Conservation (phyloP, 2,113 vertebrate species). For the Calonectris borealis region DNA sequence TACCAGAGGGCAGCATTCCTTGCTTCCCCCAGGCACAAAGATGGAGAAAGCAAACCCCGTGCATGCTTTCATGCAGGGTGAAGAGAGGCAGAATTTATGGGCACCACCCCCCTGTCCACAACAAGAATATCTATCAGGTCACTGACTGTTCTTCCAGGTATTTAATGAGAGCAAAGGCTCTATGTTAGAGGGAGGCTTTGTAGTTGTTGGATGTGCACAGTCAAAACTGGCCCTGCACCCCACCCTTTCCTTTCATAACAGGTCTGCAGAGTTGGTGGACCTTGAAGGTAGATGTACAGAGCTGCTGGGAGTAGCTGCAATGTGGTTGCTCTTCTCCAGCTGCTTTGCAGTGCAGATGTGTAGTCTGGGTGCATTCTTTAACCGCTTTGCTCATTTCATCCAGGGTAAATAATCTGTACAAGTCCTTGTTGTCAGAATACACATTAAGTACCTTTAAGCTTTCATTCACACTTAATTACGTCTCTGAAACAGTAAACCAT, state of each 20-base stretch:
- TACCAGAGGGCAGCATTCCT: neutral
- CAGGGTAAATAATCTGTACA: neutral
- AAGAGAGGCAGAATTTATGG: neutral
- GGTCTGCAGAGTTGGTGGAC: neutral
- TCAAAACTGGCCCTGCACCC: neutral
- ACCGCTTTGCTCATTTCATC: neutral
- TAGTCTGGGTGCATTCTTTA: neutral
- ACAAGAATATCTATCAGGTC: neutral
- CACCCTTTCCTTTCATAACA: neutral
- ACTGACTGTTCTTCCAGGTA: neutral
- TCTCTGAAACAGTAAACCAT: constrained; percentile 16
- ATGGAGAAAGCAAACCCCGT: neutral
- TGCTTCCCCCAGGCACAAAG: neutral
- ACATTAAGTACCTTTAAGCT: neutral
- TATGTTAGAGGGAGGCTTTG: neutral
- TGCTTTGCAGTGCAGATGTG: neutral
- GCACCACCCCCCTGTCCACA: neutral
- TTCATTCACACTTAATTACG: neutral
- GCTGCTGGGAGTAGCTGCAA: neutral
- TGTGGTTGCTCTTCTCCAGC: neutral
- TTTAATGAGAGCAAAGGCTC: neutral
- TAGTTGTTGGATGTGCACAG: neutral
- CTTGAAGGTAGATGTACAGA: neutral
- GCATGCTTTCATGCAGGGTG: neutral
- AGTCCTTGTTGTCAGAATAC: neutral